Evolutionary conservation across 2,888 invertebrate species (phyloP).

Genomic region (Bruchidius siliquastri): DNA sequence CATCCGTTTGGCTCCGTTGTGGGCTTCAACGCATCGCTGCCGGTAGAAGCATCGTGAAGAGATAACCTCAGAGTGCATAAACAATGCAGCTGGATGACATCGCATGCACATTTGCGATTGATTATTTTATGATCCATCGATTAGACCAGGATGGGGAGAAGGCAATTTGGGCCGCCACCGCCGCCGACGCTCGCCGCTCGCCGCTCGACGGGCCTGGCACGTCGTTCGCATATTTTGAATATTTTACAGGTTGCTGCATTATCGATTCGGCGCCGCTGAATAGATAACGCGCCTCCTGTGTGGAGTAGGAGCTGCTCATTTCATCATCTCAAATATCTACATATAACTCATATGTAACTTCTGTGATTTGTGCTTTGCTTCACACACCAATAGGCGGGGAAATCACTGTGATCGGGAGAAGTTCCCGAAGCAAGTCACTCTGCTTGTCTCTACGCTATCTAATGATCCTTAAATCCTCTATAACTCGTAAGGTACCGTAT

Average conservation of each 20-base stretch:
- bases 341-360: too few relatives aligned
- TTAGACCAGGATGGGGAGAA: neutral
- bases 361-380: too few relatives aligned
- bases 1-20: neutral
- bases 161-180: conserved; percentile 2
- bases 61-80: conserved; percentile 2
- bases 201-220: conserved; percentile 1
- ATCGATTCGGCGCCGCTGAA: neutral
- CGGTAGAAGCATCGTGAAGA: neutral
- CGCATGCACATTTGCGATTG: conserved; percentile 7
- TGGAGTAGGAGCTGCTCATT: neutral
- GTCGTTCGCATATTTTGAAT: conserved; percentile 10
- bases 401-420: too few relatives aligned
- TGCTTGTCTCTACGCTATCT: too few relatives aligned
- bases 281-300: neutral
- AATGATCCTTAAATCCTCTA: too few relatives aligned
- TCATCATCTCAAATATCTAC: neutral
- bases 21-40: neutral
- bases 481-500: too few relatives aligned
- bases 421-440: too few relatives aligned
- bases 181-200: neutral
- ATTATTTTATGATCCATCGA: conserved; percentile 11
- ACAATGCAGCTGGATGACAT: conserved; percentile 8
- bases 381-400: too few relatives aligned
- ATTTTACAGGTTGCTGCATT: conserved; percentile 8